A percentile compares a stretch with the other conserved stretches of the same genome.
phyloP scores from a whole-genome alignment of 2,113 vertebrate genomes.

The Gopherus flavomarginatus region DNA sequence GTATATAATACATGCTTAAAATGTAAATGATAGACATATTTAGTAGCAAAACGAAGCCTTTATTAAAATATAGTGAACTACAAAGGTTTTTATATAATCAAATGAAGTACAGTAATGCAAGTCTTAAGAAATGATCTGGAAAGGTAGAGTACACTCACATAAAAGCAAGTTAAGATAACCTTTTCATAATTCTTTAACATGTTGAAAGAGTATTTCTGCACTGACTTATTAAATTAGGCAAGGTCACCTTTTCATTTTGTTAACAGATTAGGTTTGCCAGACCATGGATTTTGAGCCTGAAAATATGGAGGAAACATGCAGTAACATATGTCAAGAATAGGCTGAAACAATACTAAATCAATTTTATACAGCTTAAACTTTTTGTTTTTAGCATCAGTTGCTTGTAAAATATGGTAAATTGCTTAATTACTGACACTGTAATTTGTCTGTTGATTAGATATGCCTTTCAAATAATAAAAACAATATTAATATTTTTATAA shows the following conservation, averaged over 20 bases:
- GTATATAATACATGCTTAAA: slow-evolving; percentile 18
- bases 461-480: slow-evolving; percentile 27
- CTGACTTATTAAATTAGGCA: slow-evolving; percentile 73
- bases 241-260: slow-evolving; percentile 78
- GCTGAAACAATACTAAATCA: slow-evolving; percentile 49
- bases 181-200: slow-evolving; percentile 70
- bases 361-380: slow-evolving; percentile 16
- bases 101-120: slow-evolving; percentile 63
- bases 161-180: slow-evolving; percentile 64
- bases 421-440: slow-evolving; percentile 17
- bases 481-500: slow-evolving; percentile 31
- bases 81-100: slow-evolving; percentile 64
- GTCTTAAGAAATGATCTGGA: slow-evolving; percentile 68
- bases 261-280: slow-evolving; percentile 65
- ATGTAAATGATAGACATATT: slow-evolving; percentile 63
- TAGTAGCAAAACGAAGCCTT: slow-evolving; percentile 62
- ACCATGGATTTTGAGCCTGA: slow-evolving; percentile 51
- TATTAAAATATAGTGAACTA: slow-evolving; percentile 67
- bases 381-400: slow-evolving; percentile 10
- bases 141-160: slow-evolving; percentile 63
- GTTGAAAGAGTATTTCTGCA: slow-evolving; percentile 74
- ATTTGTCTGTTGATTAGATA: slow-evolving; percentile 37
- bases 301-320: slow-evolving; percentile 33
- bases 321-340: slow-evolving; percentile 56
- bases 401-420: slow-evolving; percentile 23